Evolutionary conservation across 2,113 vertebrate genomes (phyloP).

Genomic region (Stercorarius parasiticus): DNA sequence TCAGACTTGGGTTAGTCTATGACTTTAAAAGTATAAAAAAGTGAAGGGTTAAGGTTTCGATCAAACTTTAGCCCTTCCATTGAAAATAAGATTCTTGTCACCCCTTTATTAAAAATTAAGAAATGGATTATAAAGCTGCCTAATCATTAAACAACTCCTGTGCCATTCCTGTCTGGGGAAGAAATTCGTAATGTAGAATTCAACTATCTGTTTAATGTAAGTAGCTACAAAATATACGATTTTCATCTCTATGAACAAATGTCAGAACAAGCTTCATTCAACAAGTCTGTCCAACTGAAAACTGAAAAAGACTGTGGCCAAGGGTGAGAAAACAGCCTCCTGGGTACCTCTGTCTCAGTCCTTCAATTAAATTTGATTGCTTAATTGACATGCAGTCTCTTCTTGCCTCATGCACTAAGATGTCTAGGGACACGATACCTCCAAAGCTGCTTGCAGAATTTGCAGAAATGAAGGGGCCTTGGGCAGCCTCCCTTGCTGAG

Average conservation of each 20-base stretch:
- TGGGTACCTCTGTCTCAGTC: background rate
- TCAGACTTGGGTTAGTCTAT: background rate
- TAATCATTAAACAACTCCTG: background rate
- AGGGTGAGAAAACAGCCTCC: background rate
- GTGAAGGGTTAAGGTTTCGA: background rate
- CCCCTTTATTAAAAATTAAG: background rate
- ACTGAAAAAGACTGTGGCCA: background rate
- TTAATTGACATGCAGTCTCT: background rate
- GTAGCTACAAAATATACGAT: background rate
- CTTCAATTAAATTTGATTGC: background rate
- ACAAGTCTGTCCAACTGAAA: background rate
- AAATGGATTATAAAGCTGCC: background rate
- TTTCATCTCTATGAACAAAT: background rate
- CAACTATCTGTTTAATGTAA: background rate
- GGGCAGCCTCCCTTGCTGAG: fast-evolving
- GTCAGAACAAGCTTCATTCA: background rate
- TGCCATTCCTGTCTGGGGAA: background rate
- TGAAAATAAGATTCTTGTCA: background rate
- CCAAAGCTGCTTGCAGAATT: background rate
- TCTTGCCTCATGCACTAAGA: background rate
- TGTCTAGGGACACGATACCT: background rate
- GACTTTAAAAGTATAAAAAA: background rate
- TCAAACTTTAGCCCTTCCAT: background rate
- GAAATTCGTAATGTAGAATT: background rate
- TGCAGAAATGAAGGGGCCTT: background rate